Percentiles rank a stretch among this genome's conserved stretches.
phyloP scores from a whole-genome alignment of 2,797 vertebrate genomes.

The Girardinus metallicus region DNA sequence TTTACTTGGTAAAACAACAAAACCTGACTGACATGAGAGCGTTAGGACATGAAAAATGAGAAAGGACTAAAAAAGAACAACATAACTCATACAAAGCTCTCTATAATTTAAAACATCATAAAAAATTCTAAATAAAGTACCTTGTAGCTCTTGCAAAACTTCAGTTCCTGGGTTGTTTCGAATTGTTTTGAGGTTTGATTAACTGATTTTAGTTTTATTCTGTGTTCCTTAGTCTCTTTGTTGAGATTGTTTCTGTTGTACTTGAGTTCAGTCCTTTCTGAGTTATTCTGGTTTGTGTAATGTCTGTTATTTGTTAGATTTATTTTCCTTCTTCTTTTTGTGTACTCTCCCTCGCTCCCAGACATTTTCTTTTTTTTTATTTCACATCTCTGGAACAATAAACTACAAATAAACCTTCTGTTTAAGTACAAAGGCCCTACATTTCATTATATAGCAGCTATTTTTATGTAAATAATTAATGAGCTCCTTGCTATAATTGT shows the following conservation, averaged over 20 bases:
- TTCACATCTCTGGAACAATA: neutral
- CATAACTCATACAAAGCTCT: neutral
- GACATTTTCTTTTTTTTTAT: neutral
- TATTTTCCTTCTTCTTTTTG: too few relatives aligned
- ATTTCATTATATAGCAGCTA: neutral
- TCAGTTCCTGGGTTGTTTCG: too few relatives aligned
- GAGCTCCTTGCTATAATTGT: neutral
- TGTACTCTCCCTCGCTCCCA: neutral
- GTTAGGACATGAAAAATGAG: neutral
- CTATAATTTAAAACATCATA: neutral
- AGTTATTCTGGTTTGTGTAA: too few relatives aligned
- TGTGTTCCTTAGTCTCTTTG: too few relatives aligned
- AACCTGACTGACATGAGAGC: neutral
- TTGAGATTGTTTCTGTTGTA: too few relatives aligned
- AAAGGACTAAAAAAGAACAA: neutral
- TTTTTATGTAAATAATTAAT: neutral
- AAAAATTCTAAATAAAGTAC: neutral
- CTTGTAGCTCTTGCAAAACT: neutral
- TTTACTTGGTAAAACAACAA: neutral
- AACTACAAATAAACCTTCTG: neutral
- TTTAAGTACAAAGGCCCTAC: neutral
- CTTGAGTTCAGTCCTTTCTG: too few relatives aligned
- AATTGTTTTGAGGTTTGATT: too few relatives aligned
- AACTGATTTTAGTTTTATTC: too few relatives aligned
- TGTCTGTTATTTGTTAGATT: too few relatives aligned